phyloP scores from a whole-genome alignment of 2,888 invertebrate species.

The Lasioglossum figueresi region DNA sequence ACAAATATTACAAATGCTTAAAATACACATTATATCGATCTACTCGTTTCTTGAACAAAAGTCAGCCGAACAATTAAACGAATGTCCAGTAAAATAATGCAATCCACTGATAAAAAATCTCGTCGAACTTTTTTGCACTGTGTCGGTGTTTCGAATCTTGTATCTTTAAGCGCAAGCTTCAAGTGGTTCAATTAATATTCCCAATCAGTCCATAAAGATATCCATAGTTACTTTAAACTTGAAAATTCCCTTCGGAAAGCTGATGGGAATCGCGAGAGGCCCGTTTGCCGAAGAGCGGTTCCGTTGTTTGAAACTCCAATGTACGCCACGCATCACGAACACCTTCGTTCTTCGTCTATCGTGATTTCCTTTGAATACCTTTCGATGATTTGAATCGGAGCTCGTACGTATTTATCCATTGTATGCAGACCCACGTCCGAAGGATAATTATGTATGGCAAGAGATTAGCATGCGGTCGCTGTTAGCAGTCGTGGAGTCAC shows the following conservation, averaged over 20 bases:
- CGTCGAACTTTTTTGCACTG: too few relatives aligned
- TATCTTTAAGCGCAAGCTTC: too few relatives aligned
- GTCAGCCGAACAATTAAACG: too few relatives aligned
- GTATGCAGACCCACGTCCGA: slow-evolving; percentile 52
- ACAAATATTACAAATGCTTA: background rate
- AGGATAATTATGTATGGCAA: slow-evolving; percentile 18
- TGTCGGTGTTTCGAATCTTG: too few relatives aligned
- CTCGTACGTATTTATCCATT: slow-evolving; percentile 46
- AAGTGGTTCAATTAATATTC: too few relatives aligned
- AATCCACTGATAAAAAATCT: too few relatives aligned
- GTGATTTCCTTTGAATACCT: slow-evolving; percentile 24
- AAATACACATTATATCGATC: background rate
- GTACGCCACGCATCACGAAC: slow-evolving; percentile 30
- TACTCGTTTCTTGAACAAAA: background rate
- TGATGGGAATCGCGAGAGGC: background rate
- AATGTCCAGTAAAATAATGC: too few relatives aligned
- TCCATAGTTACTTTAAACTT: too few relatives aligned
- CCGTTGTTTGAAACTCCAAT: slow-evolving; percentile 12
- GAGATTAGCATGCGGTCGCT: slow-evolving; percentile 40
- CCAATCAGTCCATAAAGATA: too few relatives aligned
- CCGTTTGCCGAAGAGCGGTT: background rate
- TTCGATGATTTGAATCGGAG: slow-evolving; percentile 15
- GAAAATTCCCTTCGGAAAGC: background rate
- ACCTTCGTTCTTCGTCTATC: slow-evolving; percentile 34
- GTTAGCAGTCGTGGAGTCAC: slow-evolving; percentile 46